Base-by-base conservation (phyloP, 1,140 invertebrate species). In the Bombus confusus region DNA sequence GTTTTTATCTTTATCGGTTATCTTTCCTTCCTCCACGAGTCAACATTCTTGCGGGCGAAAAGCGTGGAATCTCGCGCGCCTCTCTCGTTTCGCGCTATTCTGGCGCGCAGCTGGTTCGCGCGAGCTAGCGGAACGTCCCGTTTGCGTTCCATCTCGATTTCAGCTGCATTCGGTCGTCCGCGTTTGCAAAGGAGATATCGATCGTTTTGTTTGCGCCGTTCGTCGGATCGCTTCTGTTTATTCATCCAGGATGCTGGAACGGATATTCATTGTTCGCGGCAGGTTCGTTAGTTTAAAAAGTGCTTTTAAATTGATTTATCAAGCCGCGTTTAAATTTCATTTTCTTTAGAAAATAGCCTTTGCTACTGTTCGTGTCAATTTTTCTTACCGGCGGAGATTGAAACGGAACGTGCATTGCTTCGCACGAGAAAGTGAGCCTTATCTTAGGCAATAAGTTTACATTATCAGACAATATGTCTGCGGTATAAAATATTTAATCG, bases 21-120 rank as follows among this genome's bases (percentile, higher is more conserved):
- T 43, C 76, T 78, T 66, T 43, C n/a, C 25, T 62, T 62, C 31
- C 77, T 79, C 41, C 77, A 28, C 62, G 41, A 66, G 78, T 69
- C 66, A 57, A 80, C 64, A 69, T 69, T 69, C 78, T 69, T 43
- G 64, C 41, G 62, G 8, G 31, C 41, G 78, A 80, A 69, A 80
- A 66, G 31, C 64, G 34, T 28, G 62, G 78, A 80, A 80, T 80
- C 41, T 68, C 22, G 25, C 39, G 41, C 43, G 59, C 13, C 15
- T 37, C 74, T 76, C 57, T 76, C 74, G 69, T 41, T 72, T n/a
- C 74, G 34, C 57, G 37, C 57, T 77, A 47, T 74, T 77, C 75
- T n/a, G 34, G 74, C 12, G 31, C 57, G 28, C 25, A 37, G 25
- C 28, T n/a, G 15, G 52, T 28, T 59, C 5, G 74, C 5, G 18